Percentiles rank a stretch among this genome's conserved stretches.
phyloP scores from a whole-genome alignment of 2,797 vertebrate genomes.

The Acridotheres tristis region DNA sequence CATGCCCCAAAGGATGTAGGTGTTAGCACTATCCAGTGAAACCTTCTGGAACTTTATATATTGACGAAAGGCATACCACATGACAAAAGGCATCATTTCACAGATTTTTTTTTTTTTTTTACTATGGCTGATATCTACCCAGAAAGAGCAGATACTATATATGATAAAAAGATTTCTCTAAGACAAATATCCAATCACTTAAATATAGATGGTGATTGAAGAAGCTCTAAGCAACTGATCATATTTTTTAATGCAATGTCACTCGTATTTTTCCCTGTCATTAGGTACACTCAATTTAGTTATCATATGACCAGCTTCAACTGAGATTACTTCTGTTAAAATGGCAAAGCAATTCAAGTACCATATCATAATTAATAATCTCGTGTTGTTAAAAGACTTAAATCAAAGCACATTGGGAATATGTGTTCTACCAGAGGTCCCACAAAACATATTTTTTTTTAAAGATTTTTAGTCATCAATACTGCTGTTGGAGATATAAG shows the following conservation, averaged over 20 bases:
- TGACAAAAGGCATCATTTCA: not conserved
- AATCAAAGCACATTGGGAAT: not conserved
- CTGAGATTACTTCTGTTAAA: not conserved
- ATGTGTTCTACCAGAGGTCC: not conserved
- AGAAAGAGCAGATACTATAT: not conserved
- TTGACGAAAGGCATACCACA: too few relatives aligned
- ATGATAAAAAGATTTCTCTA: not conserved
- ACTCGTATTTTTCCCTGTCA: not conserved
- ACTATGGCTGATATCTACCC: not conserved
- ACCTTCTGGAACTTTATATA: not conserved
- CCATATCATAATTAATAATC: not conserved
- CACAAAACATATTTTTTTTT: not conserved
- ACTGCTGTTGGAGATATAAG: not conserved
- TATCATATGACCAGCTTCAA: not conserved
- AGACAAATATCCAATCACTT: not conserved
- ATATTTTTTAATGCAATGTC: not conserved
- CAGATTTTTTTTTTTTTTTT: not conserved
- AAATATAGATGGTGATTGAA: not conserved
- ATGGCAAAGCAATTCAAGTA: not conserved
- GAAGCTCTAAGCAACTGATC: not conserved
- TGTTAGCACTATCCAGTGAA: not conserved
- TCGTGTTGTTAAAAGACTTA: not conserved
- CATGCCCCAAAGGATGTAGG: not conserved
- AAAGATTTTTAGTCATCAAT: not conserved
- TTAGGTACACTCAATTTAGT: not conserved